Percentiles rank a stretch among this genome's conserved stretches.
Evolutionary conservation across 1,140 invertebrate genomes (phyloP).

Genomic region (Zaprionus nigranus): DNA sequence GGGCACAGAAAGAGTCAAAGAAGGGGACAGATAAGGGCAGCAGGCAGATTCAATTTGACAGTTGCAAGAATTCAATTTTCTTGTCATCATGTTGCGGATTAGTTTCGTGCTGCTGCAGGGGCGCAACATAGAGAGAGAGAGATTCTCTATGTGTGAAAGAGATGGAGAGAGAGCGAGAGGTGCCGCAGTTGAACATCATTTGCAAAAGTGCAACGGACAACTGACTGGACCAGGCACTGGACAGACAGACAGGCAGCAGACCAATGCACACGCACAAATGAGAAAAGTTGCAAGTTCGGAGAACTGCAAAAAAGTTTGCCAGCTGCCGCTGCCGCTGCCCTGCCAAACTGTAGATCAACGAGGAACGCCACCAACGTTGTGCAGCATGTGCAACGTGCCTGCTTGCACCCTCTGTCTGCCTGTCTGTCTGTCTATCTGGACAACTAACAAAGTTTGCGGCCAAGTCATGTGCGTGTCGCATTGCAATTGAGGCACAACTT

Average conservation of each 20-base stretch:
- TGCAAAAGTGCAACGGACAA: constrained; percentile 29
- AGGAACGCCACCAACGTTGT: constrained; percentile 1
- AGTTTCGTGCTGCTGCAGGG: constrained; percentile 68
- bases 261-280: constrained; percentile 79
- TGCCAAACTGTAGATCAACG: constrained; percentile 21
- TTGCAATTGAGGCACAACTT: constrained; percentile 58
- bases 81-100: constrained; percentile 81
- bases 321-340: constrained; percentile 55
- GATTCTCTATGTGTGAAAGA: not conserved
- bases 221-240: not conserved
- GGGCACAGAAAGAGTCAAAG: too few relatives aligned
- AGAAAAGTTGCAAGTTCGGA: constrained; percentile 75
- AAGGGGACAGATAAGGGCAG: constrained; percentile 4
- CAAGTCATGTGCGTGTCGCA: constrained; percentile 75
- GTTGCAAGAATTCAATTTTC: constrained; percentile 82
- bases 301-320: constrained; percentile 63
- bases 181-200: constrained; percentile 56
- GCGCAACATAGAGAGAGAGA: constrained; percentile 3
- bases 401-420: not conserved
- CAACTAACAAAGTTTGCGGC: constrained; percentile 73
- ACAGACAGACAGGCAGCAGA: constrained; percentile 1
- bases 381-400: constrained; percentile 25
- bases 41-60: constrained; percentile 78
- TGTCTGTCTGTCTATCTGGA: constrained; percentile 16
- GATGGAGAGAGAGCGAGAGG: not conserved